These are phyloP conservation scores for Vultur gryphus DNA, from an alignment of 2,797 vertebrate genomes.

Conservation along the genomic window DNA sequence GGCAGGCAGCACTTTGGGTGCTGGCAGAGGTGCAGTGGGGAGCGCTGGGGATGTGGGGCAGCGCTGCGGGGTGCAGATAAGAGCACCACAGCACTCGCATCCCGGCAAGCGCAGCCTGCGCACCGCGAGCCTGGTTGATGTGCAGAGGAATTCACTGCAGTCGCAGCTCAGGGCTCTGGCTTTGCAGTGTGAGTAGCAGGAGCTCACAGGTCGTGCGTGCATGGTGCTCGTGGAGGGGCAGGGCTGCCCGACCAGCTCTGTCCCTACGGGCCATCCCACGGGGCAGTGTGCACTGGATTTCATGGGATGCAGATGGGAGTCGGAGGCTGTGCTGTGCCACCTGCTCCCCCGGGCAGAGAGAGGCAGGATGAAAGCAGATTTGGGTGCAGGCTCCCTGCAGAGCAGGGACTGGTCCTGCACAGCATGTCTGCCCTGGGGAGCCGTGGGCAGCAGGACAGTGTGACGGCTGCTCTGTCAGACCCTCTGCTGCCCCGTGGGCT, in stretches of 20 bases:
- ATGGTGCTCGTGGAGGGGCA: rapidly evolving
- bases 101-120: background rate
- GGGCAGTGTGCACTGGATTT: background rate
- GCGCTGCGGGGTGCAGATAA: background rate
- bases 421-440: background rate
- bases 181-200: background rate
- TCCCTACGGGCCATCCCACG: background rate
- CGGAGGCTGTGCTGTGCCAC: background rate
- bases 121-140: background rate
- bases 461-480: background rate
- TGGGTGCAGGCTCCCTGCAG: background rate
- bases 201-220: rapidly evolving
- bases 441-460: background rate
- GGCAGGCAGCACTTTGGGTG: background rate
- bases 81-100: background rate
- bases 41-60: background rate
- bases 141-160: background rate
- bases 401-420: background rate
- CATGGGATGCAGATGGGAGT: background rate
- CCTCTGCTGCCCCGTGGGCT: background rate
- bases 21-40: background rate
- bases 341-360: background rate
- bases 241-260: background rate
- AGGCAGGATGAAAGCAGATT: background rate
- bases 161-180: background rate